Conservation (phyloP, 2,797 vertebrate genomes). For the Hapalemur alaotrensis region DNA sequence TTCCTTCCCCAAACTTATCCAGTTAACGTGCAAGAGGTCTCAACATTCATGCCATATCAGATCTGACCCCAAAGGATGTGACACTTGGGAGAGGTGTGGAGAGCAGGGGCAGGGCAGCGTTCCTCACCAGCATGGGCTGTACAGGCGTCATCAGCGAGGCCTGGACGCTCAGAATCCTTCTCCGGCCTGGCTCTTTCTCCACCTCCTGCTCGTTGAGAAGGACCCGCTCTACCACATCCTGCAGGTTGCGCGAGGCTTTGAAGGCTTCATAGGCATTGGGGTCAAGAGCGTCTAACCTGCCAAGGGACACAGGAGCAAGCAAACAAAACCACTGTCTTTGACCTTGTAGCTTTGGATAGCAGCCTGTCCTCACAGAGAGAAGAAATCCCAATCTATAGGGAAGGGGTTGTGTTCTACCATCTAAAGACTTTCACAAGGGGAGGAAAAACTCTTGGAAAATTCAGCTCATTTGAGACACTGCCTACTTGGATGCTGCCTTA, state of each 20-base stretch:
- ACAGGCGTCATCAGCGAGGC: conserved; percentile 97
- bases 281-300: conserved; percentile 95
- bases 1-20: not conserved
- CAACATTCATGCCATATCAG: not conserved
- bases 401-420: not conserved
- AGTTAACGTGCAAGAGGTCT: not conserved
- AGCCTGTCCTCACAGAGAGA: not conserved
- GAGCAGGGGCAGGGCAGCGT: not conserved
- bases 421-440: not conserved
- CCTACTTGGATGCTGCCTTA: not conserved
- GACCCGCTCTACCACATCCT: conserved; percentile 95
- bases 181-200: conserved; percentile 88
- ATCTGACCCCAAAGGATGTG: not conserved
- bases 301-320: not conserved
- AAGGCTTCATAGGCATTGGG: conserved; percentile 98
- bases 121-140: conserved; percentile 96
- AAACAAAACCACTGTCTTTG: not conserved
- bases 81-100: not conserved
- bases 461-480: not conserved
- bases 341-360: not conserved
- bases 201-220: conserved; percentile 93
- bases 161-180: conserved; percentile 91
- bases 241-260: conserved; percentile 97
- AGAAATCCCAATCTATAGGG: too few species aligned
- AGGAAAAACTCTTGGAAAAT: not conserved